Base-by-base conservation (phyloP, 2,113 vertebrate genomes). In the Ibidorhyncha struthersii region DNA sequence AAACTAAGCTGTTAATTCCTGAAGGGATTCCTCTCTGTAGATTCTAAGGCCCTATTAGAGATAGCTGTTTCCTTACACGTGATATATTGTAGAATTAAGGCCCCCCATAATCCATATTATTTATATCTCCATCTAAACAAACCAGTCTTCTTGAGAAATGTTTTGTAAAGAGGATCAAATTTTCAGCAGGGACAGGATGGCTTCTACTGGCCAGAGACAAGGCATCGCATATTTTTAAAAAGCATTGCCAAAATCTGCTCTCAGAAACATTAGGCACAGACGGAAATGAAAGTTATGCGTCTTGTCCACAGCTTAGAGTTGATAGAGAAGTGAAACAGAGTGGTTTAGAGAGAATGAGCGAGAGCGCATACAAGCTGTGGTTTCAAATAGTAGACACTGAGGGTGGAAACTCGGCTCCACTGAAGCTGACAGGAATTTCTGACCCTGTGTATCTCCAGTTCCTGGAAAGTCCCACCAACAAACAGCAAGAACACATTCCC, bases 391-490 rank as follows among this genome's bases (percentile, higher is more conserved):
- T 25, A 89, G 82, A 72, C 40, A 13, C 43, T 62, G 41, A 65
- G 73, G 15, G 34, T 50, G 22, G 38, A 84, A 95, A 72, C 19
- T 38, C 41, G 1, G 62, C 29, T 82, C 36, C 40, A 45, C 25
- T 66, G 70, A 80, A 87, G 63, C 62, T 56, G 62, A 55, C 70
- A 86, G 56, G 77, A 86, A 76, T 95, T 91, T 91, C 80, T 97
- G 91, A 97, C 93, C 95, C 34, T n/a, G 4, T 91, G 91, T 93
- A 85, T 95, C 91, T 70, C 47, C 58, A 85, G 74, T 97, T 97
- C 96, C 92, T 97, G 96, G 96, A 94, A 97, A 95, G 91, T 79
- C 69, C 77, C 69, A 91, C 58, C 47, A 95, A 74, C 91, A 94
- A 95, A 94, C 71, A 96, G 79, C 71, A 90, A 85, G 81, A 94